Evolutionary conservation across 2,888 invertebrate species (phyloP).

Genomic region (Chymomyza fuscimana): DNA sequence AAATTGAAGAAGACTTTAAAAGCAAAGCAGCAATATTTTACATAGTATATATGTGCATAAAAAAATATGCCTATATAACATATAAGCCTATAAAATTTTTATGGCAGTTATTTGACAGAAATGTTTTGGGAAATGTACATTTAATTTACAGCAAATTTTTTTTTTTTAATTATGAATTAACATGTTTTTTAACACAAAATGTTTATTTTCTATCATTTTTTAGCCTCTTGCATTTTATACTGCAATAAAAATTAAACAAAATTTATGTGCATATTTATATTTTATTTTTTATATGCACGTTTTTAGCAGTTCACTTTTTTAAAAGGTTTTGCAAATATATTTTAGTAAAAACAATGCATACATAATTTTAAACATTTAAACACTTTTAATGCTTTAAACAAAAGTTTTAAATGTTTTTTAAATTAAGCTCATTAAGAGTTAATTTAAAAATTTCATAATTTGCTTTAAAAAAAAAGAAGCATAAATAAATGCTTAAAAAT

Average conservation of each 20-base stretch:
- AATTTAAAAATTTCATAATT: too few species aligned
- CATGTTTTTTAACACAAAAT: neutral
- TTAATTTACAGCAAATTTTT: constrained; percentile 5
- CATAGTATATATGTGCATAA: constrained; percentile 3
- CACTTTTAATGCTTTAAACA: too few species aligned
- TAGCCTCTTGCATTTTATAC: constrained; percentile 47
- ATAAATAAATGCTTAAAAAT: too few species aligned
- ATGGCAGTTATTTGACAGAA: neutral
- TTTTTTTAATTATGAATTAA: constrained; percentile 23
- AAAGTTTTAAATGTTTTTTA: too few species aligned
- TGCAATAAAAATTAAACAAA: neutral
- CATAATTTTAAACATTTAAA: too few species aligned
- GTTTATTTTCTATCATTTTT: constrained; percentile 31
- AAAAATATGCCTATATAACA: neutral
- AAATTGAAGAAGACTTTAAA: constrained; percentile 67
- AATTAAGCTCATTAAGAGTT: too few species aligned
- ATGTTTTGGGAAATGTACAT: neutral
- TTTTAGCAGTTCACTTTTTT: constrained; percentile 12
- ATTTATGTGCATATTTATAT: constrained; percentile 14
- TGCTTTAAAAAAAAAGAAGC: too few species aligned
- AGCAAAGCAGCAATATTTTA: neutral
- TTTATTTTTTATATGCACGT: constrained; percentile 16
- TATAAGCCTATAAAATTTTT: neutral
- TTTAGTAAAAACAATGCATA: neutral
- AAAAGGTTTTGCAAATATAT: constrained; percentile 2